Base-by-base conservation (phyloP, 2,113 vertebrate genomes). In the Polyodon spathula region DNA sequence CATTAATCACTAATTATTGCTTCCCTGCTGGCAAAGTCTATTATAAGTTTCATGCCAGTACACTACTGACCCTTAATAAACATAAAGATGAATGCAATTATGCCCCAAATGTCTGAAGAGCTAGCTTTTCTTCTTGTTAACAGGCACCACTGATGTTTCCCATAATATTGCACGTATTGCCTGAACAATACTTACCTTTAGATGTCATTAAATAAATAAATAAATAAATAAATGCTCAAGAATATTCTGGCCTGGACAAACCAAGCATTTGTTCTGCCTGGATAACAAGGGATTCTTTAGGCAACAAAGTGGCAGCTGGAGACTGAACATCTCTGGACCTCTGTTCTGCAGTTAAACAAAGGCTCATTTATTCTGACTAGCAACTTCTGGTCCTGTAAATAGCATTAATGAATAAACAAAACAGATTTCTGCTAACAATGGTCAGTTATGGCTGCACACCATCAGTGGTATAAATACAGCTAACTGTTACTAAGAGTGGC, bases 361-460 rank as follows among this genome's bases (percentile, higher is more conserved):
- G 43, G 44, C 55, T 78, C 63, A 79, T 71, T 78, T 63, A 69
- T 85, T 81, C 73, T 69, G 67, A 79, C 83, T n/a, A 67, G 76
- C 70, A 84, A 72, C 73, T 81, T 82, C 73, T 86, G 81, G 76
- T 61, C 40, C 14, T 78, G 71, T 80, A 83, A 85, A 70, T 50
- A 63, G 60, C 69, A 71, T 66, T 66, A 74, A 81, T 74, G 80
- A 73, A 78, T 79, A 76, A 77, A 78, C 73, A 82, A 71, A 74
- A 66, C 48, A 65, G 16, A 15, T 11, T 64, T n/a, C 5, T 8
- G 8, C 66, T 62, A 65, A 11, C 59, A 61, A n/a, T 62, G 64
- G 70, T 71, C 75, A 72, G 54, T 76, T 66, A 61, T 63, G 8
- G 72, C 63, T 51, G 60, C 63, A 71, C 40, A 70, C 44, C 60